A percentile compares a stretch with the other conserved stretches of the same genome.
phyloP scores from a whole-genome alignment of 2,113 vertebrate genomes.

The Gallinago jamesoni region DNA sequence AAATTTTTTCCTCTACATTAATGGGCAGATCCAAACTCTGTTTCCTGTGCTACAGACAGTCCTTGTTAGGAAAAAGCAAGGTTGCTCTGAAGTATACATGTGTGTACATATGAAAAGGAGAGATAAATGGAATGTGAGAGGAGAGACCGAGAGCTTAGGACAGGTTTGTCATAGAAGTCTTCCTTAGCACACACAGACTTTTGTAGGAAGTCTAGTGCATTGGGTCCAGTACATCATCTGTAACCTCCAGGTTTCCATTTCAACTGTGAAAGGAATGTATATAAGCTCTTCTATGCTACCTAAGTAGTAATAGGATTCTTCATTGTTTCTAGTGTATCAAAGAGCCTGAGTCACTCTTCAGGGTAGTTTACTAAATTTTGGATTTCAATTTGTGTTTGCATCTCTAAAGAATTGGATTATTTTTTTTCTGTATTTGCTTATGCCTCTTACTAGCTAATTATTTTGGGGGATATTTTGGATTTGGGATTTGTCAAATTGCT shows the following conservation, averaged over 20 bases:
- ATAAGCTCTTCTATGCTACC: not conserved
- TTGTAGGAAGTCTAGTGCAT: not conserved
- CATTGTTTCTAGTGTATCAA: not conserved
- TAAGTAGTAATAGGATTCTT: not conserved
- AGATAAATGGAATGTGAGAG: not conserved
- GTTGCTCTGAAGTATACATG: not conserved
- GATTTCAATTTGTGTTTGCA: not conserved
- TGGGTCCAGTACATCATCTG: not conserved
- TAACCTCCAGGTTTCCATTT: not conserved
- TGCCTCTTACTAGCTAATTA: not conserved
- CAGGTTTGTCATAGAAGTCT: not conserved
- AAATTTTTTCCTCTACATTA: not conserved
- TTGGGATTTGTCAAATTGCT: conserved; percentile 5
- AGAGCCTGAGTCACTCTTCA: not conserved
- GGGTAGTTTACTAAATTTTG: not conserved
- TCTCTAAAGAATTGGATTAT: not conserved
- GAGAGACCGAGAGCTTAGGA: not conserved
- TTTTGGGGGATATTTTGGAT: not conserved
- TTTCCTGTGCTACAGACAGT: not conserved
- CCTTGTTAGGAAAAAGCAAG: not conserved
- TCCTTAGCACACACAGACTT: not conserved
- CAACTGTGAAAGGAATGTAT: not conserved
- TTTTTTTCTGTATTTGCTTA: not conserved
- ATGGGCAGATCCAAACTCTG: not conserved
- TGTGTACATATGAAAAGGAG: not conserved